phyloP scores from a whole-genome alignment of 2,888 invertebrate species.

The Linnaemya vulpina region DNA sequence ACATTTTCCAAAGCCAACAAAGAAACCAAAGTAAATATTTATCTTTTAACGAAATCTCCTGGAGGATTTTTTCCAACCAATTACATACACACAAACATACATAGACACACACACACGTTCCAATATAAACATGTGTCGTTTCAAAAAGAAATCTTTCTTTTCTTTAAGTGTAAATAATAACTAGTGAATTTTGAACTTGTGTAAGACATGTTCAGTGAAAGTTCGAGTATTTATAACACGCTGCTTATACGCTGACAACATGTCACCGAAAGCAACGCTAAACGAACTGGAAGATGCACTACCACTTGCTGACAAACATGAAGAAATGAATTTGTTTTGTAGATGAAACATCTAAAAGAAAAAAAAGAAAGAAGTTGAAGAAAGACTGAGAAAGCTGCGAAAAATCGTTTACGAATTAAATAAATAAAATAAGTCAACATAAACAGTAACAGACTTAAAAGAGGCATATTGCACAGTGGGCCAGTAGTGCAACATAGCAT shows the following conservation, averaged over 20 bases:
- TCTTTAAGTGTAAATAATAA: conserved; percentile 27
- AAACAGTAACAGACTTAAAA: conserved; percentile 22
- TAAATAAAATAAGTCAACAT: conserved; percentile 39
- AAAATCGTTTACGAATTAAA: conserved; percentile 1
- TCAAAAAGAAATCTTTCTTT: not conserved
- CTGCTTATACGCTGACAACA: conserved; percentile 47
- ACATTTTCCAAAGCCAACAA: not conserved
- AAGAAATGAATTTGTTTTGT: not conserved
- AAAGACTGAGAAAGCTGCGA: not conserved
- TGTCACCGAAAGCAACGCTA: conserved; percentile 65
- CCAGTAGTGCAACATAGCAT: not conserved
- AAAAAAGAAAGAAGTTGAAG: not conserved
- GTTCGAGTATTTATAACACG: conserved; percentile 31
- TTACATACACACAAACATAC: not conserved
- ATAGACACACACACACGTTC: not conserved
- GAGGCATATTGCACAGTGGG: not conserved
- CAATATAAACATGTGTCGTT: not conserved
- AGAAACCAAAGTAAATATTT: not conserved
- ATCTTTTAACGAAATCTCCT: not conserved
- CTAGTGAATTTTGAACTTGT: conserved; percentile 23
- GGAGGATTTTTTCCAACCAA: not conserved
- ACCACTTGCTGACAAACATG: conserved; percentile 32
- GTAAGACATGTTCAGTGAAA: conserved; percentile 10
- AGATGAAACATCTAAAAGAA: not conserved
- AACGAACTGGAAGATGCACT: conserved; percentile 66